Evolutionary conservation across 2,113 vertebrate species (phyloP).

Genomic region (Lipotes vexillifer): DNA sequence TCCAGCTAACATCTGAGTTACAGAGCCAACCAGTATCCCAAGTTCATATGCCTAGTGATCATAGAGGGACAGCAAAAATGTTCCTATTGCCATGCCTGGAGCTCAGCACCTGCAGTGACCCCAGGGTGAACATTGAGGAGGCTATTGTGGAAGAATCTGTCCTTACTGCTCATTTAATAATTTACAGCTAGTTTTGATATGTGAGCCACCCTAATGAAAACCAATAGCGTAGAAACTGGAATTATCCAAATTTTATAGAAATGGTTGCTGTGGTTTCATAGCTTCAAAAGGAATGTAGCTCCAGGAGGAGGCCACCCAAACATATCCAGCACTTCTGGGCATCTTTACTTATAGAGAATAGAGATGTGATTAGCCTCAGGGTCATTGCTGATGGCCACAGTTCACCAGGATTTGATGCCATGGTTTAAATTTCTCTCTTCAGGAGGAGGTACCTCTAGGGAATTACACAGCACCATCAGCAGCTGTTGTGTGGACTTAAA

Average conservation of each 20-base stretch:
- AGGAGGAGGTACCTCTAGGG: not conserved
- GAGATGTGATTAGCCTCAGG: conserved; percentile 6
- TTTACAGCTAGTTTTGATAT: not conserved
- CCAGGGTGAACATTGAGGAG: not conserved
- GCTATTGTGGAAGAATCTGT: not conserved
- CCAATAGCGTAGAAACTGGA: not conserved
- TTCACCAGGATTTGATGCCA: conserved; percentile 16
- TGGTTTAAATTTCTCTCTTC: conserved; percentile 49
- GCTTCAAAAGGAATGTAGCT: not conserved
- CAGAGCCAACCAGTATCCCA: not conserved
- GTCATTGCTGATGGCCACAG: conserved; percentile 11
- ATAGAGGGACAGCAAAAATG: not conserved
- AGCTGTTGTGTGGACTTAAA: conserved; percentile 48
- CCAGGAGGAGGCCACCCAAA: not conserved
- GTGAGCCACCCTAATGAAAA: not conserved
- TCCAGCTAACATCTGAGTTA: not conserved
- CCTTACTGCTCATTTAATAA: not conserved
- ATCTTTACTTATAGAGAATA: not conserved
- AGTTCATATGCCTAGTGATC: not conserved
- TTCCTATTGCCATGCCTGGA: not conserved
- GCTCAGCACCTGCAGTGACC: not conserved
- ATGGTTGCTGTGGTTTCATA: not conserved
- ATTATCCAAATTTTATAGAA: not conserved
- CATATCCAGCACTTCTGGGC: not conserved
- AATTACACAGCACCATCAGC: conserved; percentile 15